These are phyloP conservation scores for Drosophila truncata DNA, from an alignment of 1,140 invertebrate genomes.

Conservation along the genomic window DNA sequence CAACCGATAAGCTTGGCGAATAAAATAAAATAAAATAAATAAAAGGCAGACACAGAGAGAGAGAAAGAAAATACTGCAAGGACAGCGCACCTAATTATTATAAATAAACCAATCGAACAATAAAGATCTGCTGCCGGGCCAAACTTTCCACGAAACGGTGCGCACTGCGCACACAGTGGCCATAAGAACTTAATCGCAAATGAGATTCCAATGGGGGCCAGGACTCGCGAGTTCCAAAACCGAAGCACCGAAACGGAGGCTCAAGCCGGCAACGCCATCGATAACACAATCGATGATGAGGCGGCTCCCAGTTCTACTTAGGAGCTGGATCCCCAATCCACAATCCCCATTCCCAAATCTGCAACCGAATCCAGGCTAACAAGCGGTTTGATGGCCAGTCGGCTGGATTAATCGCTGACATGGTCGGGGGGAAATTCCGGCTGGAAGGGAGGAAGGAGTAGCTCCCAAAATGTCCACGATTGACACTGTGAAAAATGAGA, in stretches of 20 bases:
- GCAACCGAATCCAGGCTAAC: conserved; percentile 51
- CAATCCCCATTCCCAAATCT: conserved; percentile 19
- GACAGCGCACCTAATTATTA: conserved; percentile 85
- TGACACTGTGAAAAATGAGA: conserved; percentile 3
- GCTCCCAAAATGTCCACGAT: conserved; percentile 30
- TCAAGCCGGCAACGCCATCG: conserved; percentile 75
- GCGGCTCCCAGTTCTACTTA: conserved; percentile 24
- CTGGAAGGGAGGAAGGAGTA: conserved; percentile 6
- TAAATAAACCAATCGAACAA: conserved; percentile 85
- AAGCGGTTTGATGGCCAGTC: conserved; percentile 72
- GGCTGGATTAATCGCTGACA: conserved; percentile 82
- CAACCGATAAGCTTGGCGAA: conserved; percentile 57
- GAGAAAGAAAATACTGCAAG: not conserved
- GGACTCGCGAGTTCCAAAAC: conserved; percentile 12
- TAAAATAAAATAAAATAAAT: conserved; percentile 33
- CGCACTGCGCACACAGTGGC: conserved; percentile 52
- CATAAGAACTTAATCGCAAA: conserved; percentile 84
- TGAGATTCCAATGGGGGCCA: conserved; percentile 64
- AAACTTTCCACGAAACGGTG: conserved; percentile 76
- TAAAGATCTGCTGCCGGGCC: conserved; percentile 77
- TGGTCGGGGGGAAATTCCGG: conserved; percentile 47
- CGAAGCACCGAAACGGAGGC: not conserved
- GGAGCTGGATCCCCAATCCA: conserved; percentile 18
- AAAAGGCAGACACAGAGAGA: not conserved
- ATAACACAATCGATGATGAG: conserved; percentile 84